These are phyloP conservation scores for Shargacucullia verbasci DNA, from an alignment of 2,888 invertebrate genomes.

Conservation along the genomic window DNA sequence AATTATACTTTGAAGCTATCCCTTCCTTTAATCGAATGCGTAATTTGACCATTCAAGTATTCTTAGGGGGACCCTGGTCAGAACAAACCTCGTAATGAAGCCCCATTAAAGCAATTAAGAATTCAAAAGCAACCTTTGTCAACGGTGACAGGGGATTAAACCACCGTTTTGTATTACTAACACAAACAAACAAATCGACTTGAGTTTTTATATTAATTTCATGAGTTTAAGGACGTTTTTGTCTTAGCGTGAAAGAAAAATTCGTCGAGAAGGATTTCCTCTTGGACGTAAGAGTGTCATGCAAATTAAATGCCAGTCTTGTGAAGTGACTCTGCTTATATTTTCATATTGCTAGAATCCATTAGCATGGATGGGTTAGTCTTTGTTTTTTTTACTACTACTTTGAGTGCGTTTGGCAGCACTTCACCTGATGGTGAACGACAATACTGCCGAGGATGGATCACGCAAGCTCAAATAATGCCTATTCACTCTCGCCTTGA, in stretches of 20 bases:
- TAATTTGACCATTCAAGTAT: constrained; percentile 16
- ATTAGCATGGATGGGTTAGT: too few species aligned
- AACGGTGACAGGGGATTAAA: constrained; percentile 53
- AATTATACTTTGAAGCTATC: neutral
- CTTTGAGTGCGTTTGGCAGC: too few species aligned
- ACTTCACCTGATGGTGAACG: too few species aligned
- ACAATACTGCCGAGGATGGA: too few species aligned
- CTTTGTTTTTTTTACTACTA: too few species aligned
- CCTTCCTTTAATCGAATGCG: neutral
- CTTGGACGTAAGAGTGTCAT: constrained; percentile 1
- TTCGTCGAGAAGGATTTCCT: constrained; percentile 7
- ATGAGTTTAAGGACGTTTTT: constrained; percentile 19
- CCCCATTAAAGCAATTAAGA: constrained; percentile 67
- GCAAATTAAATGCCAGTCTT: constrained; percentile 2
- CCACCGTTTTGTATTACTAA: constrained; percentile 26
- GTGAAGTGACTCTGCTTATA: too few species aligned
- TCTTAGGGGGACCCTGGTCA: constrained; percentile 15
- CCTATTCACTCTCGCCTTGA: too few species aligned
- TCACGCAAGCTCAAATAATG: too few species aligned
- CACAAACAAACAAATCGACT: constrained; percentile 23
- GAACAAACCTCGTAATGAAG: constrained; percentile 40
- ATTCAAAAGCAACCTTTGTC: constrained; percentile 62
- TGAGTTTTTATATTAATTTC: constrained; percentile 18
- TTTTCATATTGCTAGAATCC: too few species aligned
- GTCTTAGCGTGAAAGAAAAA: constrained; percentile 5